Conservation (phyloP, 2,113 vertebrate species). For the Sander lucioperca region DNA sequence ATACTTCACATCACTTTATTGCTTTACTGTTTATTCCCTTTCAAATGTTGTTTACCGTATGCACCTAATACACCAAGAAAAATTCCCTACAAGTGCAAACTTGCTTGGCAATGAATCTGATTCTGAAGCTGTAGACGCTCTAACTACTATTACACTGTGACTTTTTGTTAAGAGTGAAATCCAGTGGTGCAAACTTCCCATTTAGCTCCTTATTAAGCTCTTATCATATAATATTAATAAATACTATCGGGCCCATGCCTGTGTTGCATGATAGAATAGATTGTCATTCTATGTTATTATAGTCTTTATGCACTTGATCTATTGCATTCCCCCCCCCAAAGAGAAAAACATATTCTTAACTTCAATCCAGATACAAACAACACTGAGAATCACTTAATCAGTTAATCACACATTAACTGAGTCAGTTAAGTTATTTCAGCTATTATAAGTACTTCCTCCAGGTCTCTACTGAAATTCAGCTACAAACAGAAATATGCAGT, state of each 20-base stretch:
- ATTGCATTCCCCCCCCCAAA: constrained; percentile 31
- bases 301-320: constrained; percentile 30
- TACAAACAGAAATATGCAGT: background rate
- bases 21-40: too few relatives aligned
- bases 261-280: constrained; percentile 1
- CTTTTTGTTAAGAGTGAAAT: constrained; percentile 7
- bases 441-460: background rate
- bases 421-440: constrained; percentile 3
- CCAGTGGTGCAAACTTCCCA: background rate
- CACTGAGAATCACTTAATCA: background rate
- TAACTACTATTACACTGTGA: background rate
- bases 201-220: background rate
- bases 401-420: too few relatives aligned
- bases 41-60: too few relatives aligned
- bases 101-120: too few relatives aligned
- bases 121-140: background rate
- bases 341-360: constrained; percentile 11
- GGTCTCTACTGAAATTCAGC: constrained; percentile 11
- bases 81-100: too few relatives aligned
- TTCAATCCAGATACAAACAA: constrained; percentile 7
- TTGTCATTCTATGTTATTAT: constrained; percentile 27
- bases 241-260: background rate
- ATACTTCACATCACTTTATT: too few relatives aligned
- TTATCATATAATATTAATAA: background rate
- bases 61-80: too few relatives aligned